Evolutionary conservation across 1,140 invertebrate species (phyloP), one percentile per base, ranked within the genome.

Genomic region (Telenomus remus): DNA sequence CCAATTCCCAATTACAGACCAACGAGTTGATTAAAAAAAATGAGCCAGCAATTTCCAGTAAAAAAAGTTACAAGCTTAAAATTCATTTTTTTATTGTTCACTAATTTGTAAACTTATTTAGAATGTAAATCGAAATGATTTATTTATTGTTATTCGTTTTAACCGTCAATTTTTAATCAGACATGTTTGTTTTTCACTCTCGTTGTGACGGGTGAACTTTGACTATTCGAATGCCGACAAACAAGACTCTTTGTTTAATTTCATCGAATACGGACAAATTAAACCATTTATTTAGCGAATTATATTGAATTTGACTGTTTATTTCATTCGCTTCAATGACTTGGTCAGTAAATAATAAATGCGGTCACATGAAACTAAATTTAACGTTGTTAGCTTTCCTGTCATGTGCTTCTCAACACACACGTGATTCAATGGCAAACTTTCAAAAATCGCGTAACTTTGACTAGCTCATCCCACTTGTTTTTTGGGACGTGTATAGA

Each of bases 361-460:
- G 19, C 19, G 2, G 19, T 27, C 19, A 6, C 19, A 27, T 12
- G 63, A 68, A 53, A 68, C 55, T 59, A 56, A 59, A 59, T 68
- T 68, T 57, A 68, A 53, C 42, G 27, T 51, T 54, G 37, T 57
- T 66, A 11, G 48, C 48, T 57, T 57, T 66, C 53, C 4, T 14
- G 55, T 68, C 64, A 59, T 53, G 55, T 68, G 39, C 14, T 11
- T 1, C 42, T 16, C 12, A 27, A 27, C 2, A 27, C 33, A 39
- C 60, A 65, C 54, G 51, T 72, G 54, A 72, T 46, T 34, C 33
- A 54, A 66, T 66, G 61, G 55, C 61, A 66, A 66, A 56, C 51
- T 66, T 66, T 61, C 63, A 66, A 66, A 66, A 74, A 48, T 53
- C 47, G 57, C 54, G 35, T 59, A 55, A 49, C 19, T 48, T 33